Evolutionary conservation across 2,113 vertebrate species (phyloP).

Genomic region (Bombycilla garrulus): DNA sequence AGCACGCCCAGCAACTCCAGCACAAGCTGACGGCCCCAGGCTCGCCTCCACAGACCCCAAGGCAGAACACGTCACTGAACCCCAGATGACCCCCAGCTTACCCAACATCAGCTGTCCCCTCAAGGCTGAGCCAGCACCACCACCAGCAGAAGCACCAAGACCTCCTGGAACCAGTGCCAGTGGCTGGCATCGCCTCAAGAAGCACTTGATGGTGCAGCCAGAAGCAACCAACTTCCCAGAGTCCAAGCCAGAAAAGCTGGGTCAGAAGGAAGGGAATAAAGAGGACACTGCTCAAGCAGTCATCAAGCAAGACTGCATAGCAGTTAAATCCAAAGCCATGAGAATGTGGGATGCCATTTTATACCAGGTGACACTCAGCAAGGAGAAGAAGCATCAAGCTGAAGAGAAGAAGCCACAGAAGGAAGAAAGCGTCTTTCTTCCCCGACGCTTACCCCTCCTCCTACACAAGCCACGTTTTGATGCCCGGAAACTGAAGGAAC

Average conservation of each 20-base stretch:
- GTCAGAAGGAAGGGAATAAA: not conserved
- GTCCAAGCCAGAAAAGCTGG: not conserved
- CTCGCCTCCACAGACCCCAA: not conserved
- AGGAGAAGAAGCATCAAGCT: constrained; percentile 57
- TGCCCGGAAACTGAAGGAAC: constrained; percentile 87
- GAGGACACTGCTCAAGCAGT: not conserved
- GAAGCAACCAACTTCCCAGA: constrained; percentile 69
- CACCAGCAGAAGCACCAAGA: not conserved
- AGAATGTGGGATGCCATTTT: constrained; percentile 94
- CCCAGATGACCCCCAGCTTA: not conserved
- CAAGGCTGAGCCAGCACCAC: constrained; percentile 26
- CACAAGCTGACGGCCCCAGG: not conserved
- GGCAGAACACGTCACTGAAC: not conserved
- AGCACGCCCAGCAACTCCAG: not conserved
- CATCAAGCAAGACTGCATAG: constrained; percentile 29
- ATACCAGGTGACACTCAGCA: constrained; percentile 83
- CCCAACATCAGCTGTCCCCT: not conserved
- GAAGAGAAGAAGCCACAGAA: constrained; percentile 2
- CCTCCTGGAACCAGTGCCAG: constrained; percentile 65
- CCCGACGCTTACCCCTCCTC: constrained; percentile 81
- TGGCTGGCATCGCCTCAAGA: constrained; percentile 87
- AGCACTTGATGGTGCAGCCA: constrained; percentile 84
- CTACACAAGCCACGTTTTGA: constrained; percentile 89
- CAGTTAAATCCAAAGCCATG: constrained; percentile 71
- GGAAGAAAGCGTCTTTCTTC: not conserved